Evolutionary conservation across 2,888 invertebrate genomes (phyloP), one percentile per base, ranked within the genome.

Genomic region (Archips xylosteana): DNA sequence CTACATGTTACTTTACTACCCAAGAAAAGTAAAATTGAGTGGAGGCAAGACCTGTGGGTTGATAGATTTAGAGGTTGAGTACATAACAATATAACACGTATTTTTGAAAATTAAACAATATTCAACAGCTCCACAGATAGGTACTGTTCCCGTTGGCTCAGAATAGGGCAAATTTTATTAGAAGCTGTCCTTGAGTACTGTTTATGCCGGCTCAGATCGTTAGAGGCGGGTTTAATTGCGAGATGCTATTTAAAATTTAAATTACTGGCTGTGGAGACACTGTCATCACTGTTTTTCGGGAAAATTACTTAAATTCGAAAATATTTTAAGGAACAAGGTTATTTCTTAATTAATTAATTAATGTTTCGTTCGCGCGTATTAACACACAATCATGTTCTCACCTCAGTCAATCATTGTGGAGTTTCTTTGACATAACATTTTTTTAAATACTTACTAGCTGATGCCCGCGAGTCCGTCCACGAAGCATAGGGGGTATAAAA

Each of bases 131-230:
- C 32, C 32, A 32, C 32, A 9, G 42, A 57, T 23, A 3, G 49
- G 3, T 36, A 36, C 45, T 63, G 57, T 64, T 54, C 47, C 51
- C 42, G 32, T 13, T 32, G 45, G 15, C 15, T 45, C 57, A 45
- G 57, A 70, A 62, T 70, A 70, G 63, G 63, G 54, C 70, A 45
- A 63, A 63, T 54, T 34, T 54, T 57, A 57, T 70, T 54, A 63
- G 62, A 63, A n/a, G 45, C 32, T 36, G 70, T 47, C 36, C 62
- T 64, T 45, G 70, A 45, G 54, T 34, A 70, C 45, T 36, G 54
- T 57, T 45, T 69, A 69, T 39, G 51, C 51, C 47, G 45, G 32
- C 54, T 49, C 32, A 47, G 62, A 51, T 62, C 70, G 61, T 62
- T 62, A 70, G 10, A 54, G 49, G 59, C 42, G 54, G n/a, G 12